Evolutionary conservation across 2,113 vertebrate genomes (phyloP), one percentile per base, ranked within the genome.

Genomic region (Scopus umbretta): DNA sequence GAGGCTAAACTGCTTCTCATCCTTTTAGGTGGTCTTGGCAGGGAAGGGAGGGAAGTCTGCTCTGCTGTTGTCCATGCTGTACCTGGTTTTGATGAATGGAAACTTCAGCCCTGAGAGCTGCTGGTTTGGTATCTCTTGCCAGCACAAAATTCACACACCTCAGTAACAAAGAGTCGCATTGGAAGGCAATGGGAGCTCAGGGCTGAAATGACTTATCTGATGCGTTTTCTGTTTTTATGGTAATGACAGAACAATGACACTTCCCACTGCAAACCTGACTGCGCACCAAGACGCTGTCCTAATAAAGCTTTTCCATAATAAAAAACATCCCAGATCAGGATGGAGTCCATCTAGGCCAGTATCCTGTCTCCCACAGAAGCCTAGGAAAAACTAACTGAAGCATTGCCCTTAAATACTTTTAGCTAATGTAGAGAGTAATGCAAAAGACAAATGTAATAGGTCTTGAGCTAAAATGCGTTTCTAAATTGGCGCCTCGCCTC

Each of bases 161-260:
- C 13, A 1, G 20, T 8, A n/a, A 30, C 36, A 5, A 13, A 38
- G 40, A 0, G 40, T 12, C 29, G 67, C 29, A 1, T 5, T 13
- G 66, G 42, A 21, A 26, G 3, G 67, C 10, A 11, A 4, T 11
- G 76, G 34, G 71, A 68, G 71, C 71, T 16, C 13, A 0, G 80
- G 71, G 63, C 70, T 40, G 65, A 7, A 26, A 8, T 1, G 45
- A 4, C 14, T 52, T 40, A 15, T 7, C 13, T 17, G n/a, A 11
- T 11, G 13, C 7, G 0, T 36, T 36, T 42, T 45, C 52, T 6
- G 1, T 4, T 20, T 45, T 23, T 38, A 5, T 6, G 45, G 4
- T 47, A 9, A 25, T 8, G 88, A n/a, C 7, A 5, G 47, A 42
- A 61, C 19, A 17, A 15, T 6, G 71, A 40, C 45, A 17, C 71